phyloP scores from a whole-genome alignment of 2,113 vertebrate species.

The Strix uralensis region DNA sequence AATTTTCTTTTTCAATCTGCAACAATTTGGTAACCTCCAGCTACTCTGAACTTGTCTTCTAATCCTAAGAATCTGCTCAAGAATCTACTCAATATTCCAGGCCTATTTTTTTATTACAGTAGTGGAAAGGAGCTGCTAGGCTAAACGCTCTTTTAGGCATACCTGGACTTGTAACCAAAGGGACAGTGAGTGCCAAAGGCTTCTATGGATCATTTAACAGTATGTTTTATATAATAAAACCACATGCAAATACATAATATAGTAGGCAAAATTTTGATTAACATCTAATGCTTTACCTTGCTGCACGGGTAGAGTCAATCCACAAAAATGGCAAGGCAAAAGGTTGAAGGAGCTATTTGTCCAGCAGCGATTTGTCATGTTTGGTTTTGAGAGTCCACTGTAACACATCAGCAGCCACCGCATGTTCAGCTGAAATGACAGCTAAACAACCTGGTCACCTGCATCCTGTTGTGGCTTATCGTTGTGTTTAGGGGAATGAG shows the following conservation, averaged over 20 bases:
- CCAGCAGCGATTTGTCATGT: rapidly evolving
- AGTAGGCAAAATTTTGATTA: neutral
- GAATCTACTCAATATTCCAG: neutral
- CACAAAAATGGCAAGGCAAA: neutral
- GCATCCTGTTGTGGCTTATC: neutral
- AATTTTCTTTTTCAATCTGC: constrained; percentile 32
- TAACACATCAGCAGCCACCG: neutral
- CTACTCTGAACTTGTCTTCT: neutral
- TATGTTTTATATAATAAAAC: neutral
- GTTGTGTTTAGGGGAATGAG: neutral
- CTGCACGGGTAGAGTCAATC: neutral
- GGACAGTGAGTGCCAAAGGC: neutral
- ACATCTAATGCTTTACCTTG: neutral
- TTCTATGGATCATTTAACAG: neutral
- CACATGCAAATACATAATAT: neutral
- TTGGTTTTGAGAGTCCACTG: neutral
- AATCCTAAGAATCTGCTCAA: neutral
- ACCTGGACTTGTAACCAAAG: neutral
- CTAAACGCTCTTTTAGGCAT: neutral
- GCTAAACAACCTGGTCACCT: neutral
- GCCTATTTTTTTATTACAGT: neutral
- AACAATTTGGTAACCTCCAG: neutral
- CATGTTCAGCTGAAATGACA: neutral
- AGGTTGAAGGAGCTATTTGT: neutral
- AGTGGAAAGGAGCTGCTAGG: neutral